These are phyloP conservation scores for Amphipoea oculea DNA, from an alignment of 2,888 invertebrate genomes.

Conservation along the genomic window DNA sequence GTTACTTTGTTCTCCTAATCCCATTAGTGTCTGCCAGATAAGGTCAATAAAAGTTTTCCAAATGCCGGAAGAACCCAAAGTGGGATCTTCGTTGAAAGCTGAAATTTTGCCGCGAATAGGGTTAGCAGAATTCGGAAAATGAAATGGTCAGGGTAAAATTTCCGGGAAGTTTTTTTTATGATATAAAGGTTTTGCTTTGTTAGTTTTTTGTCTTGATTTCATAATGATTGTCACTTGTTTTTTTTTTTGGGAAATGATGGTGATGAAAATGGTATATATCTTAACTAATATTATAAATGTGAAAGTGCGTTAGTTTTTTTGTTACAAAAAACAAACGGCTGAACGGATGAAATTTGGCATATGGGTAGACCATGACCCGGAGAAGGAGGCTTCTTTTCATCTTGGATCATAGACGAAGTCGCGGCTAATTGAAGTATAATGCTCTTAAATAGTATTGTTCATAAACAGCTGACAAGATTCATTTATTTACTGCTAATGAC, in stretches of 20 bases:
- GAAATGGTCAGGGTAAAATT: conserved; percentile 11
- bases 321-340: too few relatives aligned
- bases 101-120: conserved; percentile 35
- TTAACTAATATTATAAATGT: too few relatives aligned
- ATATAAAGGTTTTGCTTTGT: not conserved
- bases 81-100: conserved; percentile 55
- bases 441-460: too few relatives aligned
- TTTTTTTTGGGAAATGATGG: not conserved
- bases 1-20: conserved; percentile 60
- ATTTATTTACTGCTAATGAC: not conserved
- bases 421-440: not conserved
- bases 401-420: not conserved
- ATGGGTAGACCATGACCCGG: too few relatives aligned
- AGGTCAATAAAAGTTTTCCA: conserved; percentile 64
- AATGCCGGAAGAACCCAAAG: conserved; percentile 55
- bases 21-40: conserved; percentile 65
- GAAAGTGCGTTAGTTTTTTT: too few relatives aligned
- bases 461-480: not conserved
- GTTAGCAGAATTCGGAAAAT: conserved; percentile 6
- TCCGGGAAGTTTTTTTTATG: conserved; percentile 15
- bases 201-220: conserved; percentile 8
- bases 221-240: not conserved
- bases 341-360: not conserved
- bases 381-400: not conserved
- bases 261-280: not conserved